A percentile compares a stretch with the other conserved stretches of the same genome.
phyloP scores from a whole-genome alignment of 2,888 invertebrate genomes.

The Ptychoptera contaminata region DNA sequence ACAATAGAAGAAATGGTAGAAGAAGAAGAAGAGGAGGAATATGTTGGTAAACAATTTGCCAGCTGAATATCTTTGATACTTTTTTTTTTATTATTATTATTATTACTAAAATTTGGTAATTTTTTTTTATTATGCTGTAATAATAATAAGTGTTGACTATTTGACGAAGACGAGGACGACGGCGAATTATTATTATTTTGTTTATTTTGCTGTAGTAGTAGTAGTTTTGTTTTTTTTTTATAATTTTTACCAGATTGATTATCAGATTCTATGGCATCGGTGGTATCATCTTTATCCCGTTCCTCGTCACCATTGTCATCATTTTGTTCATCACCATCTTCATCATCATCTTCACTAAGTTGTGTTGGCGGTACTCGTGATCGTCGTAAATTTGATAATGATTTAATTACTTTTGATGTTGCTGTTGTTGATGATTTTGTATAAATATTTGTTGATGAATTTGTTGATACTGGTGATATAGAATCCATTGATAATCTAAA shows the following conservation, averaged over 20 bases:
- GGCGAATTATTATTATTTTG: conserved; percentile 7
- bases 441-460: conserved; percentile 3
- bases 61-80: not conserved
- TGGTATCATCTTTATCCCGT: conserved; percentile 6
- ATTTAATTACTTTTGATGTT: conserved; percentile 3
- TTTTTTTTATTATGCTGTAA: not conserved
- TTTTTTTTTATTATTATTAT: no score
- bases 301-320: conserved; percentile 8
- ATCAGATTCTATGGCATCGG: not conserved
- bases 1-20: no score
- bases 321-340: conserved; percentile 1
- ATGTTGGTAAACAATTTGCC: not conserved
- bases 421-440: conserved; percentile 6
- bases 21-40: no score
- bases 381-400: conserved; percentile 5
- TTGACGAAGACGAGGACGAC: conserved; percentile 1
- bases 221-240: no score
- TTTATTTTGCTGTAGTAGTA: conserved; percentile 4
- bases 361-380: conserved; percentile 12
- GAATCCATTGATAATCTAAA: not conserved
- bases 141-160: not conserved
- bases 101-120: no score
- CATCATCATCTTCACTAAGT: conserved; percentile 11
- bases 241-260: conserved; percentile 1
- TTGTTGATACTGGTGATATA: conserved; percentile 4